These are phyloP conservation scores for Dromius quadrimaculatus DNA, from an alignment of 2,888 invertebrate species.

Conservation along the genomic window DNA sequence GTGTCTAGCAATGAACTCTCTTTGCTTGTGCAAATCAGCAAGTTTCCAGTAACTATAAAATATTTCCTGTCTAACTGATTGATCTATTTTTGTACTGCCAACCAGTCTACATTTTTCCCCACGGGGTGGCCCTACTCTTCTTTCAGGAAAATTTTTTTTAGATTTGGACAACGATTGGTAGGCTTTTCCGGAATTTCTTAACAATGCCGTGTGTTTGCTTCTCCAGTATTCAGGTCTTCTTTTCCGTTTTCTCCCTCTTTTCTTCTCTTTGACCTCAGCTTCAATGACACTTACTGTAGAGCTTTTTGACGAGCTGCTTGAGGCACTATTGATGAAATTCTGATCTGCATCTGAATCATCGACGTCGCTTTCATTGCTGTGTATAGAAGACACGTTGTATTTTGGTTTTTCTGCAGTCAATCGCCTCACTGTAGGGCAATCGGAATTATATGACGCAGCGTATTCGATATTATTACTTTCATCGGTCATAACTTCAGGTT, in stretches of 20 bases:
- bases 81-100: neutral
- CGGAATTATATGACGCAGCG: too few relatives aligned
- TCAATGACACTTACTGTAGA: neutral
- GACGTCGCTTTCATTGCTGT: neutral
- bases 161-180: neutral
- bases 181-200: neutral
- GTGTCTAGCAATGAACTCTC: slow-evolving; percentile 1
- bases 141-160: neutral
- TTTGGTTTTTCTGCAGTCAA: too few relatives aligned
- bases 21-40: neutral
- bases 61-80: neutral
- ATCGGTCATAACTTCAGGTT: too few relatives aligned
- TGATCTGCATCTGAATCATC: slow-evolving; percentile 5
- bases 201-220: slow-evolving; percentile 4
- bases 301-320: neutral
- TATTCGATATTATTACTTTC: too few relatives aligned
- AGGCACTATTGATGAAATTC: neutral
- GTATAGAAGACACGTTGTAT: neutral
- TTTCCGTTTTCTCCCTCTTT: neutral
- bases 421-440: too few relatives aligned
- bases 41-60: neutral
- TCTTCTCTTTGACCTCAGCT: neutral
- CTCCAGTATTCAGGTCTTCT: neutral
- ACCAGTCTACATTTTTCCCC: neutral
- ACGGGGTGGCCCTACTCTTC: neutral